Percentiles rank a stretch among this genome's conserved stretches.
phyloP scores from a whole-genome alignment of 2,797 vertebrate genomes.

The Malurus leucopterus region DNA sequence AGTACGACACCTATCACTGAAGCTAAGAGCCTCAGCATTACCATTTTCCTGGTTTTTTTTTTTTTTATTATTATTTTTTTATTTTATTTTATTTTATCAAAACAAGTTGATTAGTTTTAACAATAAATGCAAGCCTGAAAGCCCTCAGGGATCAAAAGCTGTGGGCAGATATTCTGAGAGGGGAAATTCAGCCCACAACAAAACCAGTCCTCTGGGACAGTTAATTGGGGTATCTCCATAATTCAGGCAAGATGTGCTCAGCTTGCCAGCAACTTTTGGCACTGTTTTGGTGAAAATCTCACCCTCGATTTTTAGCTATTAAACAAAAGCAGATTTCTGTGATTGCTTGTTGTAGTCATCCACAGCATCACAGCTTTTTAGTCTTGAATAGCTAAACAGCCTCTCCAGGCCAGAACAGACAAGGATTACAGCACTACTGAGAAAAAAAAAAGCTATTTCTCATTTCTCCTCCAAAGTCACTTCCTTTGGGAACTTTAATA shows the following conservation, averaged over 20 bases:
- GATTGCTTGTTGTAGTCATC: neutral
- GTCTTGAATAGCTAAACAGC: neutral
- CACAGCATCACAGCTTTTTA: neutral
- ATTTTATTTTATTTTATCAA: neutral
- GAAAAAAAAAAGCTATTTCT: neutral
- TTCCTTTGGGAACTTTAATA: neutral
- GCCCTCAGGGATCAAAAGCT: neutral
- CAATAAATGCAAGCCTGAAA: neutral
- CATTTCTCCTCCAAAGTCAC: neutral
- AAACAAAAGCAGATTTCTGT: neutral
- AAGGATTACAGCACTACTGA: neutral
- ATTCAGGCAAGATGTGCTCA: neutral
- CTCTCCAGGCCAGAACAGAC: neutral
- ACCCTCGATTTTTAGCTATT: neutral
- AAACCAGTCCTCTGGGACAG: neutral
- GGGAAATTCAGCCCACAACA: neutral
- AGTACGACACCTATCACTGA: accelerated
- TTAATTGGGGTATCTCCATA: neutral
- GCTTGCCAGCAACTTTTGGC: neutral
- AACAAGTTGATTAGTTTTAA: neutral
- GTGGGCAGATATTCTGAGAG: neutral
- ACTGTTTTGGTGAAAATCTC: neutral
- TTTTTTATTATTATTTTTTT: too few species aligned
- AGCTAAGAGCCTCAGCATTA: neutral
- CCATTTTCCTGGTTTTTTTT: neutral